A percentile compares a stretch with the other conserved stretches of the same genome.
phyloP scores from a whole-genome alignment of 2,888 invertebrate genomes.

The Lamellibrachia columna region DNA sequence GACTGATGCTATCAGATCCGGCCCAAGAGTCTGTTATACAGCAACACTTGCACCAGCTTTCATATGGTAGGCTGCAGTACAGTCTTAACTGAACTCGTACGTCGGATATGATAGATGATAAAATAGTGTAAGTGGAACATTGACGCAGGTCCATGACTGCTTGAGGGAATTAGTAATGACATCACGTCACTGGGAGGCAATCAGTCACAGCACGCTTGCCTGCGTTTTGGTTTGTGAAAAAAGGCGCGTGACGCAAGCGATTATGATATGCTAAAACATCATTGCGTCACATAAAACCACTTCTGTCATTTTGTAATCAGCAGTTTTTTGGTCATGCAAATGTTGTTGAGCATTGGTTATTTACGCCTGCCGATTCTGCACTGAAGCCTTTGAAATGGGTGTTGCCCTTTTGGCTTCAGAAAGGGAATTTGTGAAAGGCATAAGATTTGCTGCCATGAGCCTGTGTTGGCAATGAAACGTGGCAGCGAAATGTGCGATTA shows the following conservation, averaged over 20 bases:
- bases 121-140: not conserved
- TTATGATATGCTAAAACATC: not conserved
- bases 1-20: not conserved
- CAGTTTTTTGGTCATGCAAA: not conserved
- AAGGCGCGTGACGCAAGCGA: not conserved
- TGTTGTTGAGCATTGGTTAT: not conserved
- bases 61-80: not conserved
- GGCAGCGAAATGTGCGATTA: not conserved
- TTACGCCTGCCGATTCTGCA: not conserved
- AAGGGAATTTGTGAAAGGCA: not conserved
- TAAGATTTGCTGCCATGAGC: not conserved
- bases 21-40: not conserved
- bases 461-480: not conserved
- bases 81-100: not conserved
- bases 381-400: not conserved
- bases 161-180: not conserved
- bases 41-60: not conserved
- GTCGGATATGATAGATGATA: not conserved
- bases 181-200: not conserved
- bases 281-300: not conserved
- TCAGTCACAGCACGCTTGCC: not conserved
- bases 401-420: not conserved
- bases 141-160: not conserved
- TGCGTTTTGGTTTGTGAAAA: not conserved
- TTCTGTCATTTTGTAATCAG: slow-evolving; percentile 6